These are phyloP conservation scores for Pseudococcus viburni DNA, from an alignment of 2,888 invertebrate species.

Conservation along the genomic window DNA sequence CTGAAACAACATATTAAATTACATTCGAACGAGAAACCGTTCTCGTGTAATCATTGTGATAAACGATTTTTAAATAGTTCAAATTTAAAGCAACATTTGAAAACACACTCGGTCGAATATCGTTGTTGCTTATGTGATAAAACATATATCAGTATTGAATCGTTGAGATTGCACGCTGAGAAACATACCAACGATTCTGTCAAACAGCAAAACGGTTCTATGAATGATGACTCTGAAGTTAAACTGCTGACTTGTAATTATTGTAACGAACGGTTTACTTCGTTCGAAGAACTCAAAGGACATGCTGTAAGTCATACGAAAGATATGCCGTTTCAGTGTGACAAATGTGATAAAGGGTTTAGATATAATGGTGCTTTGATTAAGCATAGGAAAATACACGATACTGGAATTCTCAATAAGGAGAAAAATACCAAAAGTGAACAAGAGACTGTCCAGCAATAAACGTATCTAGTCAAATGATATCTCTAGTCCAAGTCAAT, in stretches of 20 bases:
- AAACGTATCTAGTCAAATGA: slow-evolving; percentile 33
- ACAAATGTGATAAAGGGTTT: slow-evolving; percentile 60
- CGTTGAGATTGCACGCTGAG: slow-evolving; percentile 44
- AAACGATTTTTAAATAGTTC: slow-evolving; percentile 62
- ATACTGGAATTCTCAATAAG: slow-evolving; percentile 71
- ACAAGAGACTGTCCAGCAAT: not conserved
- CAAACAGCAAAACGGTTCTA: not conserved
- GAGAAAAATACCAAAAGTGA: not conserved
- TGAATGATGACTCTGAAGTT: not conserved
- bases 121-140: slow-evolving; percentile 57
- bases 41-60: slow-evolving; percentile 54
- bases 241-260: slow-evolving; percentile 30
- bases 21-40: slow-evolving; percentile 61
- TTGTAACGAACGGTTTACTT: slow-evolving; percentile 37
- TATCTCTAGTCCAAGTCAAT: slow-evolving; percentile 17
- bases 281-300: not conserved
- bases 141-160: slow-evolving; percentile 41
- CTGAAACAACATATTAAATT: slow-evolving; percentile 61
- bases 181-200: slow-evolving; percentile 11
- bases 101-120: slow-evolving; percentile 63
- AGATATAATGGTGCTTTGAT: slow-evolving; percentile 57
- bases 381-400: slow-evolving; percentile 38
- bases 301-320: slow-evolving; percentile 12
- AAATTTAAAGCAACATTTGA: slow-evolving; percentile 60
- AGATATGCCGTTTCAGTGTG: slow-evolving; percentile 58